phyloP scores from a whole-genome alignment of 1,140 invertebrate genomes.

The Anastatus disparis region DNA sequence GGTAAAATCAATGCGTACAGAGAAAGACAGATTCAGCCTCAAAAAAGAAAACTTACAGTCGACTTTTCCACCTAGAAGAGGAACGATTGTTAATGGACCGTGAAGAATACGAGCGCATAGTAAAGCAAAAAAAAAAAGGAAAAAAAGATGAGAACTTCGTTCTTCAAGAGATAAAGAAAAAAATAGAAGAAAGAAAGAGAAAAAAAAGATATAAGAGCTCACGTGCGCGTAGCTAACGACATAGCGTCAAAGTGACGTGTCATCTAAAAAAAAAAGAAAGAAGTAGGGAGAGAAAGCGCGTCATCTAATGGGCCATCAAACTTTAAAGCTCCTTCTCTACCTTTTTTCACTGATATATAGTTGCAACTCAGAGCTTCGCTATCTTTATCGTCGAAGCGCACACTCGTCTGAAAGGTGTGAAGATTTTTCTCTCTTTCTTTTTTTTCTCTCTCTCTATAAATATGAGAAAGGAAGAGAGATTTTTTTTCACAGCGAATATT shows the following conservation, averaged over 20 bases:
- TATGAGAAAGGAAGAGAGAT: too few species aligned
- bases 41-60: not conserved
- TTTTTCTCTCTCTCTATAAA: not conserved
- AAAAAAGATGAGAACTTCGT: too few species aligned
- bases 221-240: not conserved
- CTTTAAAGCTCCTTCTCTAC: slow-evolving; percentile 3
- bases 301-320: slow-evolving; percentile 33
- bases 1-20: not conserved
- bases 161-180: slow-evolving; percentile 5
- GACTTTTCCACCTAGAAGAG: not conserved
- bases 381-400: slow-evolving; percentile 10
- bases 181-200: not conserved
- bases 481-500: not conserved
- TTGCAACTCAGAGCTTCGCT: too few species aligned
- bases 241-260: not conserved
- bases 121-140: not conserved
- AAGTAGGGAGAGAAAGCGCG: too few species aligned
- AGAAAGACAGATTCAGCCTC: too few species aligned
- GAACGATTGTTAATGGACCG: slow-evolving; percentile 28
- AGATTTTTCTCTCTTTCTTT: not conserved
- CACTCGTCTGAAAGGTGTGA: not conserved
- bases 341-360: not conserved
- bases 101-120: slow-evolving; percentile 12
- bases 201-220: not conserved
- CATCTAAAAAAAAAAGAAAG: too few species aligned